Evolutionary conservation across 2,888 invertebrate species (phyloP), one percentile per base, ranked within the genome.

Genomic region (Caenorhabditis macrosperma): DNA sequence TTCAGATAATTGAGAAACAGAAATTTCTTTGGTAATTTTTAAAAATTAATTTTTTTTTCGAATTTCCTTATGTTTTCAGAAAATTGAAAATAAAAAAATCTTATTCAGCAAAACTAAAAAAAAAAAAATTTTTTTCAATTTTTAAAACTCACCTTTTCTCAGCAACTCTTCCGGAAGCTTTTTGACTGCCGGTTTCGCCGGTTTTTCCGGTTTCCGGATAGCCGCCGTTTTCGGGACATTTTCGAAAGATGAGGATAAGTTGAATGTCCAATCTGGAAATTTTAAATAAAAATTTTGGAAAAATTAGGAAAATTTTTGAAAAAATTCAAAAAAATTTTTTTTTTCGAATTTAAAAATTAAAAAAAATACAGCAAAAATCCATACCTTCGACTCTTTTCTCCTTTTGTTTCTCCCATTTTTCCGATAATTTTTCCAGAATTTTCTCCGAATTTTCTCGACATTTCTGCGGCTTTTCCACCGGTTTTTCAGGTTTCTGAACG

Each of bases 241-340:
- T 50, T 50, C 50, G 10, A 12, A 28, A 17, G 48, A 35, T 1
- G 28, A 35, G n/a, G 20, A 2, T 6, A 54, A 54, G 24, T 50
- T 33, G 50, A 69, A 60, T 1, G 59, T 28, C 59, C 68, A 50
- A 20, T 60, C 52, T 50, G 38, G 35, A 5, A 48, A n/a, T n/a
- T n/a, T n/a, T n/a, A n/a, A n/a, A n/a, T n/a, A n/a, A n/a, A n/a
- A 1, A 17, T 26, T 15, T 22, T 28, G 12, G n/a, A n/a, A n/a
- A n/a, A n/a, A n/a, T n/a, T n/a, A n/a, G n/a, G n/a, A n/a, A n/a
- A n/a, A n/a, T n/a, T n/a, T n/a, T n/a, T n/a, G n/a, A n/a, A n/a
- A n/a, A n/a, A n/a, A n/a, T n/a, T n/a, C n/a, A n/a, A n/a, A n/a
- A n/a, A n/a, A n/a, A n/a, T n/a, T n/a, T n/a, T n/a, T n/a, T n/a